A percentile compares a stretch with the other conserved stretches of the same genome.
phyloP scores from a whole-genome alignment of 1,140 invertebrate species.

The Eumeta japonica region DNA sequence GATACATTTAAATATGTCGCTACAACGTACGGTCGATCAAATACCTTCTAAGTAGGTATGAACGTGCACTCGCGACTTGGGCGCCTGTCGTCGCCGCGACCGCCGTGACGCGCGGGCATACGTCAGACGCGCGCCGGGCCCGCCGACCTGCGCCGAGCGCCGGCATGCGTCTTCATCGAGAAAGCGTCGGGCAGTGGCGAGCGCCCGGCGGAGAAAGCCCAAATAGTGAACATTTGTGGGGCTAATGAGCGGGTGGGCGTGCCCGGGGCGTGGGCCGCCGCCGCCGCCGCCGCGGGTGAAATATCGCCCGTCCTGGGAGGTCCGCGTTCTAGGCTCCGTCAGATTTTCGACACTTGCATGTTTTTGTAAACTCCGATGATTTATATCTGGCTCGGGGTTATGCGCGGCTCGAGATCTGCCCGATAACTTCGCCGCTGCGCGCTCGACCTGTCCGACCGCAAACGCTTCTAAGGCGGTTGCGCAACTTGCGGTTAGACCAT shows the following conservation, averaged over 20 bases:
- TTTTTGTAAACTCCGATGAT: constrained; percentile 49
- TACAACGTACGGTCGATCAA: too few relatives aligned
- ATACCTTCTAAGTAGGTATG: too few relatives aligned
- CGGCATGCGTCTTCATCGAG: constrained; percentile 14
- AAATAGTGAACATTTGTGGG: constrained; percentile 45
- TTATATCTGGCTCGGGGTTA: constrained; percentile 29
- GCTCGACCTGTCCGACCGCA: too few relatives aligned
- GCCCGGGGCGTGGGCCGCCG: constrained; percentile 26
- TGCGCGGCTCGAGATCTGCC: constrained; percentile 22
- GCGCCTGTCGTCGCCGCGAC: too few relatives aligned
- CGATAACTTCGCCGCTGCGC: constrained; percentile 20
- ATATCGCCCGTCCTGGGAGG: constrained; percentile 50
- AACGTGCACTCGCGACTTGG: too few relatives aligned
- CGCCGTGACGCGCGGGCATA: too few relatives aligned
- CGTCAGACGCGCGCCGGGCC: too few relatives aligned
- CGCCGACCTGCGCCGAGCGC: too few relatives aligned
- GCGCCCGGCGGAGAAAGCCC: constrained; percentile 29
- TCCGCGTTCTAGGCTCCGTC: constrained; percentile 30
- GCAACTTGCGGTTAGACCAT: too few relatives aligned
- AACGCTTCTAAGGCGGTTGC: too few relatives aligned
- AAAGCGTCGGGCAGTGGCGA: constrained; percentile 4
- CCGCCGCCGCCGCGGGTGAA: constrained; percentile 31
- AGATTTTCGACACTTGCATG: constrained; percentile 51
- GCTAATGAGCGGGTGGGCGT: constrained; percentile 47
- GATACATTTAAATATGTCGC: too few relatives aligned